Conservation (phyloP, 2,888 invertebrate species). For the Pristionchus japonicus region DNA sequence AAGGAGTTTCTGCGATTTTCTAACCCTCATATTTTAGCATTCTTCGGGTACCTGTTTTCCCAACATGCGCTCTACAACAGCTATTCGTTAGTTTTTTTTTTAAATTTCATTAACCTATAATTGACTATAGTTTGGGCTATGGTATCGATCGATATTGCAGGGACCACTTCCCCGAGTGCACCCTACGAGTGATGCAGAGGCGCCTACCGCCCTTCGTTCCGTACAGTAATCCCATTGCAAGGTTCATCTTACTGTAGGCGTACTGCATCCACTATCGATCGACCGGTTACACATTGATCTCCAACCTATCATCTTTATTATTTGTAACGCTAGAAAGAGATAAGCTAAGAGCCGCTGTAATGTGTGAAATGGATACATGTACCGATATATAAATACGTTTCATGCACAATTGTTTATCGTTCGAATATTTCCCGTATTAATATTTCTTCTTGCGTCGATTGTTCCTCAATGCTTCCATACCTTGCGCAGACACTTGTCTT, state of each 20-base stretch:
- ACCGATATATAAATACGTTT: background rate
- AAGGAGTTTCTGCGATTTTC: background rate
- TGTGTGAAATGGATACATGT: no score
- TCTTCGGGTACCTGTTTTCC: background rate
- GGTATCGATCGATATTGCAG: no score
- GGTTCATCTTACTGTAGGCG: background rate
- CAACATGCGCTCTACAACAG: background rate
- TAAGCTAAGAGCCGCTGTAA: no score
- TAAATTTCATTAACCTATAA: background rate
- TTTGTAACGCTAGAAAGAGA: no score
- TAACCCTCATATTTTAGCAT: background rate
- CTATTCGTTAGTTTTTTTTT: background rate
- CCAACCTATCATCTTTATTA: background rate
- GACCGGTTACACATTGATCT: background rate
- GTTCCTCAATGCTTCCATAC: conserved; percentile 31
- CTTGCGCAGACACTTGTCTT: conserved; percentile 40
- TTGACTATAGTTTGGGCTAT: no score
- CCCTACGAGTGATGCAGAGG: background rate
- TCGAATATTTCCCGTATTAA: background rate
- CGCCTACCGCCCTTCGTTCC: background rate
- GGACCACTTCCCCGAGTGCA: conserved; percentile 14
- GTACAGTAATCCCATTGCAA: background rate
- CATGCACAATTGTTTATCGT: background rate
- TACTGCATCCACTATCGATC: no score
- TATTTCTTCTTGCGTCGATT: no score